Percentiles rank a stretch among this genome's conserved stretches.
phyloP scores from a whole-genome alignment of 2,888 invertebrate species.

The Amphipoea lucens region DNA sequence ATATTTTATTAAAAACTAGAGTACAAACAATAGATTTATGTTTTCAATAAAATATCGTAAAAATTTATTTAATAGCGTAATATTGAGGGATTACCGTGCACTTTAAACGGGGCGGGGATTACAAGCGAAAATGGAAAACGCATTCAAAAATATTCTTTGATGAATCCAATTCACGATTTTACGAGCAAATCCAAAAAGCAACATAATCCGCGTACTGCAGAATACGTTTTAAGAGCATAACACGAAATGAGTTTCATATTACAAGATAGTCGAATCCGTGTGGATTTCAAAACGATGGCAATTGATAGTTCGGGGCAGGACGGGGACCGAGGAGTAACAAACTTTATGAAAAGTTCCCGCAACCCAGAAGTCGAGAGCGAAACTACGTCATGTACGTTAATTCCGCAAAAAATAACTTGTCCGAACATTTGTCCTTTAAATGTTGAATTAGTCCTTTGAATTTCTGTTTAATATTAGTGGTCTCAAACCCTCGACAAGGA shows the following conservation, averaged over 20 bases:
- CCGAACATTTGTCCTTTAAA: slow-evolving; percentile 49
- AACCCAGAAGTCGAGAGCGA: slow-evolving; percentile 40
- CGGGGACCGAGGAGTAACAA: slow-evolving; percentile 42
- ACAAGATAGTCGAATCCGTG: slow-evolving; percentile 63
- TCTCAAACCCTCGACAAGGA: slow-evolving; percentile 78
- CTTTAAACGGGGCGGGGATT: slow-evolving; percentile 45
- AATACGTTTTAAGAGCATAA: slow-evolving; percentile 49
- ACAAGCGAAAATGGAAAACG: slow-evolving; percentile 45
- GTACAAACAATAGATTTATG: slow-evolving; percentile 17
- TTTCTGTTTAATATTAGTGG: slow-evolving; percentile 81
- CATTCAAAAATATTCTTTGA: slow-evolving; percentile 39
- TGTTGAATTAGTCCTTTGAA: slow-evolving; percentile 76
- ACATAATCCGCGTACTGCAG: slow-evolving; percentile 33
- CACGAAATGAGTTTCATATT: slow-evolving; percentile 59
- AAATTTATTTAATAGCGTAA: slow-evolving; percentile 39
- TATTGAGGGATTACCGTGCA: slow-evolving; percentile 62
- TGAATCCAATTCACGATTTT: slow-evolving; percentile 41
- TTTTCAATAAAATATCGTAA: slow-evolving; percentile 47
- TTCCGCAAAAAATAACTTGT: slow-evolving; percentile 41
- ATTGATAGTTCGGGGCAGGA: slow-evolving; percentile 66
- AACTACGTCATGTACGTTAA: slow-evolving; percentile 35
- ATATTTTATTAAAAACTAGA: slow-evolving; percentile 16
- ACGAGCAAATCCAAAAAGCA: slow-evolving; percentile 35
- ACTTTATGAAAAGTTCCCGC: slow-evolving; percentile 61
- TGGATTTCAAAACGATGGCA: slow-evolving; percentile 69